A percentile compares a stretch with the other conserved stretches of the same genome.
These are phyloP conservation scores for Abscondita cerata DNA, from an alignment of 2,888 invertebrate species.

Conservation along the genomic window DNA sequence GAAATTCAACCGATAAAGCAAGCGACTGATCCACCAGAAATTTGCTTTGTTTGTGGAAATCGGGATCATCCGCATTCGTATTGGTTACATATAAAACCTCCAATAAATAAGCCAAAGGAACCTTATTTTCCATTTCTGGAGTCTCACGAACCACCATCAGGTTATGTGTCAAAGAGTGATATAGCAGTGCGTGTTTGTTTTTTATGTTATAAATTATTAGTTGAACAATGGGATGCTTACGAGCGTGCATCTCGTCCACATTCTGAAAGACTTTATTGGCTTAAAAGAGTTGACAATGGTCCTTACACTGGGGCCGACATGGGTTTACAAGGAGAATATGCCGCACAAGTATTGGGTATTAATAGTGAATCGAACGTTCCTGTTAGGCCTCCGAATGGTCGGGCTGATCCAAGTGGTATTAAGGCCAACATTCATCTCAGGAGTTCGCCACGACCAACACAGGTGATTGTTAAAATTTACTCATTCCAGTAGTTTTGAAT, in stretches of 20 bases:
- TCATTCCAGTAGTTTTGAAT: not conserved
- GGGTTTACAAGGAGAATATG: constrained; percentile 86
- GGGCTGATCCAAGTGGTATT: constrained; percentile 43
- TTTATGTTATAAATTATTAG: constrained; percentile 84
- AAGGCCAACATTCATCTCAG: constrained; percentile 41
- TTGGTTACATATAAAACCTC: constrained; percentile 70
- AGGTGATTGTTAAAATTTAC: constrained; percentile 39
- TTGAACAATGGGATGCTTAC: constrained; percentile 92
- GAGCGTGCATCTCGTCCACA: constrained; percentile 83
- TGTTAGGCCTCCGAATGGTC: constrained; percentile 47
- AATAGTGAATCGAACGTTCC: constrained; percentile 62
- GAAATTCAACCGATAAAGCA: constrained; percentile 43
- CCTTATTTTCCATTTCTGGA: constrained; percentile 93
- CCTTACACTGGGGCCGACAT: constrained; percentile 89
- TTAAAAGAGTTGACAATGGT: constrained; percentile 90
- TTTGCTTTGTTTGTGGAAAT: constrained; percentile 79
- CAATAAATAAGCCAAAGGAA: constrained; percentile 73
- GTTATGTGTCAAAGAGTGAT: constrained; percentile 61
- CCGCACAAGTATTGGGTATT: constrained; percentile 84
- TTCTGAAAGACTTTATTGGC: constrained; percentile 88
- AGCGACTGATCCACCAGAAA: constrained; percentile 45
- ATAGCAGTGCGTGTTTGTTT: constrained; percentile 76
- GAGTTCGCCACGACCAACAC: constrained; percentile 50
- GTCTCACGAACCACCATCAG: constrained; percentile 84
- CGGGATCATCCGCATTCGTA: constrained; percentile 69